Evolutionary conservation across 1,140 invertebrate species (phyloP), one percentile per base, ranked within the genome.

Genomic region (Drosophila kikkawai): DNA sequence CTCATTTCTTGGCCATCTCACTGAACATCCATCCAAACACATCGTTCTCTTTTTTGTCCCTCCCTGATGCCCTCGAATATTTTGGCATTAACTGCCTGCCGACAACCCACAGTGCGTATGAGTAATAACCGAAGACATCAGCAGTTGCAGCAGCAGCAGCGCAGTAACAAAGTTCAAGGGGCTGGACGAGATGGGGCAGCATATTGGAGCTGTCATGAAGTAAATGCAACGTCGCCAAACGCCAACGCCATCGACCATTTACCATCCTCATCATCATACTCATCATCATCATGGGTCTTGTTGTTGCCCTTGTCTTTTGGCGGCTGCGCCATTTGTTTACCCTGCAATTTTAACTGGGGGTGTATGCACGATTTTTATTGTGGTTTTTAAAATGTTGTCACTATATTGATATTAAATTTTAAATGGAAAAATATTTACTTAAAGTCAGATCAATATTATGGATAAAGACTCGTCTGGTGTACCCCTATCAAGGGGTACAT

Each of bases 31-130:
- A n/a, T 29, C 26, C 34, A 22, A 37, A 34, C 1, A 19, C 34
- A 37, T 36, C 7, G 11, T 3, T 15, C 3, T 32, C 6, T 12
- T 12, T 29, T 29, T 29, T 29, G 7, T 15, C 19, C 51, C 34
- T 13, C 37, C 45, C 12, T 63, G 75, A 81, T 67, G 69, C 64
- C 48, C 57, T 74, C 59, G 42, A 79, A 42, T 79, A 78, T 63
- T 81, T 61, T 67, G 64, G 48, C 81, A 61, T 73, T 84, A 61
- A 77, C 66, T 86, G 66, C 59, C 34, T 71, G 37, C 47, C 67
- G 44, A 41, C 67, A 37, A 57, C 82, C 79, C 82, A 57, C 77
- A 88, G 74, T 80, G 84, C 84, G 80, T 87, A 87, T 87, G 85
- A 84, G 84, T 87, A 87, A 88, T 87, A 84, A 65, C 80, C 39